Evolutionary conservation across 2,113 vertebrate genomes (phyloP).

Genomic region (Indicator maculatus): DNA sequence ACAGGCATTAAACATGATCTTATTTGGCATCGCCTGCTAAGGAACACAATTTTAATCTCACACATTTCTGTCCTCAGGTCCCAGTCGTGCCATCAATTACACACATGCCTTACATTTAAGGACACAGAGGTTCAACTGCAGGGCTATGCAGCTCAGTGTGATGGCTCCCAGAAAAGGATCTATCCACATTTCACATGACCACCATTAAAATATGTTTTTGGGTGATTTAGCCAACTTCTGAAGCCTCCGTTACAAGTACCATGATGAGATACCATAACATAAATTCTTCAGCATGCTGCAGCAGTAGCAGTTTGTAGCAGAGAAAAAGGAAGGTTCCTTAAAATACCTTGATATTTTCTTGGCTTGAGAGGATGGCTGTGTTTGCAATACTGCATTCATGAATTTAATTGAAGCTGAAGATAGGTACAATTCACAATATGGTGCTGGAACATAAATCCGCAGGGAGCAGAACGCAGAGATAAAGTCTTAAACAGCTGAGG

Average conservation of each 20-base stretch:
- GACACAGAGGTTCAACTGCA: neutral
- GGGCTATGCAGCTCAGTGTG: neutral
- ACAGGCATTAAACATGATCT: neutral
- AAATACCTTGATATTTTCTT: slow-evolving; percentile 29
- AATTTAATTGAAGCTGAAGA: slow-evolving; percentile 63
- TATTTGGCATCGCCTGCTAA: neutral
- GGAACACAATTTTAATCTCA: neutral
- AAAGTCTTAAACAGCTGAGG: slow-evolving; percentile 29
- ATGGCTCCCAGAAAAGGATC: neutral
- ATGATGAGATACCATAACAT: neutral
- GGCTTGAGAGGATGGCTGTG: neutral
- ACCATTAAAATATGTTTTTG: neutral
- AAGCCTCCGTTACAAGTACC: neutral
- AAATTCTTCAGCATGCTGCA: neutral
- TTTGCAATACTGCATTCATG: slow-evolving; percentile 4
- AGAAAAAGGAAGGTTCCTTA: neutral
- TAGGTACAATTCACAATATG: slow-evolving; percentile 60
- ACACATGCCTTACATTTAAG: neutral
- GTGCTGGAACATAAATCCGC: slow-evolving; percentile 57
- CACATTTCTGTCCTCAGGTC: neutral
- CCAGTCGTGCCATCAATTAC: neutral
- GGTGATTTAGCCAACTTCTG: neutral
- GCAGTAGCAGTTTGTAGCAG: neutral
- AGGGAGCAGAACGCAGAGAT: slow-evolving; percentile 48
- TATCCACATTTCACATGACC: neutral